Percentiles rank a stretch among this genome's conserved stretches.
Conservation (phyloP, 1,140 invertebrate species). For the Hylaeus volcanicus region DNA sequence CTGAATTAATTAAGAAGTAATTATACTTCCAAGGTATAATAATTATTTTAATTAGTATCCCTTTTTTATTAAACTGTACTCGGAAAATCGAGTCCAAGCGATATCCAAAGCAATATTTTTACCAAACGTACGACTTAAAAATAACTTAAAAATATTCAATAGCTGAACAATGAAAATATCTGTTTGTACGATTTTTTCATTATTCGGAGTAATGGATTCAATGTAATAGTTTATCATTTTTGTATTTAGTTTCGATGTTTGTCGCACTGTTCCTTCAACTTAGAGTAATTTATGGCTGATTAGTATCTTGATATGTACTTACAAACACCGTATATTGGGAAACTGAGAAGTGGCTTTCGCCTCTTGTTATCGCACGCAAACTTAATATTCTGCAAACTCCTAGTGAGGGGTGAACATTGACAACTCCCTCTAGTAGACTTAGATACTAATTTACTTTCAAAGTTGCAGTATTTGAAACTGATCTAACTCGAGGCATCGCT, state of each 20-base stretch:
- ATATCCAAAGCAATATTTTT: too few species aligned
- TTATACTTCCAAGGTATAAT: slow-evolving; percentile 7
- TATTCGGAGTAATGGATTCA: too few species aligned
- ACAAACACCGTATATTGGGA: not conserved
- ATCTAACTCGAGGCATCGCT: too few species aligned
- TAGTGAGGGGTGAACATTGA: not conserved
- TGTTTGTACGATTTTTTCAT: too few species aligned
- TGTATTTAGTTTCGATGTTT: not conserved
- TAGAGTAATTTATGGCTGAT: not conserved
- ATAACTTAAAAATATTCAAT: too few species aligned
- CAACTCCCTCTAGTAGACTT: not conserved
- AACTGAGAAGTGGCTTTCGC: not conserved
- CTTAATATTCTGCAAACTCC: not conserved
- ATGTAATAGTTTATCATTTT: not conserved
- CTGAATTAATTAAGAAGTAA: slow-evolving; percentile 28
- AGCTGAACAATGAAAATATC: too few species aligned
- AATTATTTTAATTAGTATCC: slow-evolving; percentile 11
- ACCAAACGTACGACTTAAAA: too few species aligned
- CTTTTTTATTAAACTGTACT: not conserved
- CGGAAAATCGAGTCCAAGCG: not conserved
- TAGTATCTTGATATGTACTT: not conserved
- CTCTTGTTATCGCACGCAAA: not conserved
- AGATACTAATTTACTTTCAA: not conserved
- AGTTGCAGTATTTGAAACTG: too few species aligned
- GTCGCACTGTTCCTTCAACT: not conserved